Percentiles rank a stretch among this genome's conserved stretches.
Evolutionary conservation across 2,888 invertebrate species (phyloP).

Genomic region (Dichetophora obliterata): DNA sequence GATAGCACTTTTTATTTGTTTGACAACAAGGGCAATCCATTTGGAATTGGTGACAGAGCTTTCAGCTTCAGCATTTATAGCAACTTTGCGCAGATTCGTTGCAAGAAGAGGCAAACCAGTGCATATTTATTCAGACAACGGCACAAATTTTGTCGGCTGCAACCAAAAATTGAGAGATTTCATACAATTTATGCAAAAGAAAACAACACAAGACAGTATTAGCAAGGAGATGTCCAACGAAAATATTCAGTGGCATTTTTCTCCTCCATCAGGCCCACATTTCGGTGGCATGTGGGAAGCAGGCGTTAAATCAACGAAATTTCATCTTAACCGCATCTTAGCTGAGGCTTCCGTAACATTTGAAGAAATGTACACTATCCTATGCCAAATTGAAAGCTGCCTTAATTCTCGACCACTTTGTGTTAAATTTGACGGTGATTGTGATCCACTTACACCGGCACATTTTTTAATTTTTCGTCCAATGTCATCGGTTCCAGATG

Average conservation of each 20-base stretch:
- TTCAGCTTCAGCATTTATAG: conserved; percentile 53
- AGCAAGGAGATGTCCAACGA: conserved; percentile 31
- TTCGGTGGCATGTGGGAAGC: too few species aligned
- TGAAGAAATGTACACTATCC: conserved; percentile 57
- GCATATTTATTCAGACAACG: too few species aligned
- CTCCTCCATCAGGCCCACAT: too few species aligned
- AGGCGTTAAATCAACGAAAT: too few species aligned
- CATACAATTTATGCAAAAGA: conserved; percentile 26
- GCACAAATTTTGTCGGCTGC: too few species aligned
- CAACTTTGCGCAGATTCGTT: conserved; percentile 54
- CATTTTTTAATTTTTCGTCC: too few species aligned
- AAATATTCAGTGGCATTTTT: conserved; percentile 58
- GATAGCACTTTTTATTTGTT: conserved; percentile 43
- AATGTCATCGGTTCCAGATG: conserved; percentile 46
- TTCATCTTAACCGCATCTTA: conserved; percentile 55
- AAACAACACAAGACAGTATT: conserved; percentile 24
- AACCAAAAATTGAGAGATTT: conserved; percentile 41
- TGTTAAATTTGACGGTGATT: conserved; percentile 48
- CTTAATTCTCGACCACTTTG: conserved; percentile 58
- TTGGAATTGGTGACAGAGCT: conserved; percentile 42
- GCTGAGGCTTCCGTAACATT: conserved; percentile 52
- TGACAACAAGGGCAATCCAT: conserved; percentile 43
- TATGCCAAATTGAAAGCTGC: conserved; percentile 58
- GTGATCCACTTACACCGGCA: conserved; percentile 46
- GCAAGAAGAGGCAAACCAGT: too few species aligned